Evolutionary conservation across 2,888 invertebrate species (phyloP), one percentile per base, ranked within the genome.

Genomic region (Habroteleia sp.): DNA sequence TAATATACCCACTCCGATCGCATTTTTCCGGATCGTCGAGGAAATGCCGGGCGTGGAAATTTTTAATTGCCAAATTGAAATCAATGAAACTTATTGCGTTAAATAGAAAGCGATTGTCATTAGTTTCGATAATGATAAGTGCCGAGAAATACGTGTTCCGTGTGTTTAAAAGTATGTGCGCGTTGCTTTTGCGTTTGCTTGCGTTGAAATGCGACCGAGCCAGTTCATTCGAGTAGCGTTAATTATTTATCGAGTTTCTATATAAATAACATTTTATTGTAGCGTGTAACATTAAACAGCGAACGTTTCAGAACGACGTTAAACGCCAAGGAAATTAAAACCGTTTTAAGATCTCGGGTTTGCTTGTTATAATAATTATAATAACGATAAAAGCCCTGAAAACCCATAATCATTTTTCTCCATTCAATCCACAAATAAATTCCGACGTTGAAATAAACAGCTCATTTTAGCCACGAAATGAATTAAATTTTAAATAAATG

Each of bases 211-310:
- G 27, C 39, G 8, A 25, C 5, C 39, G 23, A 33, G 6, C 50
- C 6, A 23, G 20, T 11, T 14, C 29, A 52, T 48, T 62, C 23
- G 20, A 56, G 44, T 56, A 29, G 11, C 52, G 42, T 54, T 27
- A 66, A 66, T 63, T 52, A 63, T 52, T 66, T 66, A 54, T 56
- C 31, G 27, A 3, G 2, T 66, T 31, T 66, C 39, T 56, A 41
- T 66, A 56, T 56, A 66, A 56, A 66, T 66, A 63, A 56, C 56
- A 25, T 23, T 16, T 5, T 31, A 25, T 46, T 66, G 56, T 56
- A 41, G 39, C 29, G 31, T 20, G 42, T 23, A 35, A 27, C 25
- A 25, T 42, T 63, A 63, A 63, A 50, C 42, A 52, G 42, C 42
- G 39, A 66, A 33, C 37, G 8, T 16, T 11, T 25, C 20, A 10